Base-by-base conservation (phyloP, 2,797 vertebrate genomes). In the Leptodactylus fallax region DNA sequence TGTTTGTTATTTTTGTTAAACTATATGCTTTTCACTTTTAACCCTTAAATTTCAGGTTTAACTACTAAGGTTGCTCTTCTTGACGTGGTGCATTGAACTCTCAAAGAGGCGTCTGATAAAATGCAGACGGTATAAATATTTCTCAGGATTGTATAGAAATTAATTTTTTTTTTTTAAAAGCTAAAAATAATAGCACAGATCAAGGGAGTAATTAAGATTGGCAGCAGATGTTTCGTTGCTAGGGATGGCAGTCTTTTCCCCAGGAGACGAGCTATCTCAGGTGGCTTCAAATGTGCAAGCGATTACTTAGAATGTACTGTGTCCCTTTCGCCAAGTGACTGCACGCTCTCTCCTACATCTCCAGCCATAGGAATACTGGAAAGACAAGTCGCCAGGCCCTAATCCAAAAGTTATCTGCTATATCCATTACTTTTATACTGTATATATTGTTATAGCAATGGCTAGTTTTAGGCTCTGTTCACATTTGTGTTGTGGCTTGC, bases 141-240 rank as follows among this genome's bases (percentile, higher is more conserved):
- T 67, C 47, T 12, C 10, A 8, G 21, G 23, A n/a, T 67, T 69
- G 53, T 47, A 69, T 23, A 67, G 78, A 89, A 88, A 86, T 86
- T 69, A 83, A 86, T 82, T 81, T 76, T 85, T 78, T 79, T 67
- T 77, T 86, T 82, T 79, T 49, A 36, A 61, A 47, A 36, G 36
- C 11, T 27, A 23, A 79, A 71, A 77, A 88, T 85, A 89, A 89
- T 89, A 76, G 85, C 51, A 69, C 84, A 82, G 84, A 60, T 55
- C 84, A 63, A 72, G 88, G 88, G 88, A 89, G 84, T 89, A 89
- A 89, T 89, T 89, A 89, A 89, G 88, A 89, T 89, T 89, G 88
- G 88, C 88, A 89, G 88, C 88, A 89, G 88, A 82, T 89, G 88
- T 86, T 86, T 60, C 36, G 88, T 89, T 89, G 79, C 84, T 86